Conservation (phyloP, 2,888 invertebrate species). For the Tenthredo amoena region DNA sequence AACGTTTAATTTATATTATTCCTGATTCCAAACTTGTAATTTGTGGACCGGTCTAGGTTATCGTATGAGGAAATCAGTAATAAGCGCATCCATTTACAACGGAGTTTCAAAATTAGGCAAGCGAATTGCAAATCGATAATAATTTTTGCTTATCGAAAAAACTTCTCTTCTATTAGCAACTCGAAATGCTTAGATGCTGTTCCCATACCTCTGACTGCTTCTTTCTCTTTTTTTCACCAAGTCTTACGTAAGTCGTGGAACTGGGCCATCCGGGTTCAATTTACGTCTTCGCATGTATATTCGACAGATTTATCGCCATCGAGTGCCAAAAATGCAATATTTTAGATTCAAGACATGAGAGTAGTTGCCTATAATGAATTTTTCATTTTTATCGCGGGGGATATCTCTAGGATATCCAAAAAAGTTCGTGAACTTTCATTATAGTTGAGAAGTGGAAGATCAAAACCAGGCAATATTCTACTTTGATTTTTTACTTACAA, state of each 20-base stretch:
- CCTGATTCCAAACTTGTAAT: neutral
- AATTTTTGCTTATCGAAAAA: neutral
- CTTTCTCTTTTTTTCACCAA: conserved; percentile 45
- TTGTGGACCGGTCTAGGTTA: neutral
- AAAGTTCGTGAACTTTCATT: neutral
- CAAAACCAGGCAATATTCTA: neutral
- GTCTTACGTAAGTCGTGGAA: neutral
- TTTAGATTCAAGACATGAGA: neutral
- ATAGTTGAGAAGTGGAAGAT: neutral
- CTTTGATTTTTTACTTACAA: no score
- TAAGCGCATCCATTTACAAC: neutral
- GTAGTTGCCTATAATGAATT: neutral
- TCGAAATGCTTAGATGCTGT: neutral
- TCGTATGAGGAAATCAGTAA: no score
- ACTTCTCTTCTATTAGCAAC: neutral
- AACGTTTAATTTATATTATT: neutral
- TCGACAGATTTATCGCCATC: conserved; percentile 4
- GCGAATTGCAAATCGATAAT: neutral
- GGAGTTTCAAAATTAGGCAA: neutral
- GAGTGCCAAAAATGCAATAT: conserved; percentile 19
- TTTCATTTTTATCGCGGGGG: neutral
- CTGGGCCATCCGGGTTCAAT: conserved; percentile 25
- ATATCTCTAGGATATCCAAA: neutral
- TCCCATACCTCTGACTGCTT: neutral
- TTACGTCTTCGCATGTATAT: neutral